phyloP scores from a whole-genome alignment of 2,113 vertebrate species.

The Camelus dromedarius region DNA sequence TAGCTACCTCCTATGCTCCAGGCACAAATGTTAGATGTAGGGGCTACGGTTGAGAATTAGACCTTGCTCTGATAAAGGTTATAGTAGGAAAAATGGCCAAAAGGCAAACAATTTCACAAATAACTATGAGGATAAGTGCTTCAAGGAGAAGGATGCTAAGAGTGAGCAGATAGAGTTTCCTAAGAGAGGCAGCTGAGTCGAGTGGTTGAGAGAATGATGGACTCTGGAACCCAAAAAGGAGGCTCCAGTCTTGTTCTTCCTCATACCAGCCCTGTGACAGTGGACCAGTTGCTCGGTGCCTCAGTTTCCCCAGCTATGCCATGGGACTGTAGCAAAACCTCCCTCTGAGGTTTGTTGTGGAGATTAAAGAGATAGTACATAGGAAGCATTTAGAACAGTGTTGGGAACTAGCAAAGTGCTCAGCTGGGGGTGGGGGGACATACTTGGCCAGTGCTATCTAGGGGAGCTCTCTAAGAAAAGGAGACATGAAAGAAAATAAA shows the following conservation, averaged over 20 bases:
- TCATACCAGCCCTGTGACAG: neutral
- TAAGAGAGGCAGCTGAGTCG: neutral
- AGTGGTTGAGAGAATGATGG: neutral
- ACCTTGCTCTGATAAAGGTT: neutral
- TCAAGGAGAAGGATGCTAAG: neutral
- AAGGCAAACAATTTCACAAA: neutral
- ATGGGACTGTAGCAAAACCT: neutral
- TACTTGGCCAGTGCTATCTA: neutral
- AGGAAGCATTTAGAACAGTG: neutral
- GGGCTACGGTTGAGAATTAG: neutral
- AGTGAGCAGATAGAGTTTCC: neutral
- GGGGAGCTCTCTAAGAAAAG: neutral
- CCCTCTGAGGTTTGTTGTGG: neutral
- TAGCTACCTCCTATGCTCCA: neutral
- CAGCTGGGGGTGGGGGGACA: neutral
- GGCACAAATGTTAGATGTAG: neutral
- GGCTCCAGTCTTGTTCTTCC: neutral
- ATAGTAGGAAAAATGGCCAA: neutral
- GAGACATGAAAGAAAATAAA: neutral
- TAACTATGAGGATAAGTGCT: neutral
- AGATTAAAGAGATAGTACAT: neutral
- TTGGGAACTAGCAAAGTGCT: neutral
- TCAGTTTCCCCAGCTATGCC: neutral
- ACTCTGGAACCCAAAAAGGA: neutral
- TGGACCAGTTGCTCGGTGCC: neutral